Percentiles rank a stretch among this genome's conserved stretches.
These are phyloP conservation scores for Alentia gelatinosa DNA, from an alignment of 2,888 invertebrate genomes.

Conservation along the genomic window DNA sequence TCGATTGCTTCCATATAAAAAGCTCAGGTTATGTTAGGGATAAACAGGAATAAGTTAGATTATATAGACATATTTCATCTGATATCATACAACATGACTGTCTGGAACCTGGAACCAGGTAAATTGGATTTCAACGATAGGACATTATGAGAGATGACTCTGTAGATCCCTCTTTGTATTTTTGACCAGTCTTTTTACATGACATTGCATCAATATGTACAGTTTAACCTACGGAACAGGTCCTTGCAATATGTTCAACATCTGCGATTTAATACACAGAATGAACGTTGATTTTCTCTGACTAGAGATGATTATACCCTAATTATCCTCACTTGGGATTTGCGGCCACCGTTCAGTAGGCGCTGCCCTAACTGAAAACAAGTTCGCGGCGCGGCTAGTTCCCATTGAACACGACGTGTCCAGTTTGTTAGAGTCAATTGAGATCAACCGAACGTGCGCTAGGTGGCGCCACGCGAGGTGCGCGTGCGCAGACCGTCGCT, in stretches of 20 bases:
- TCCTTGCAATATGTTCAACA: background rate
- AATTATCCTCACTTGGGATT: background rate
- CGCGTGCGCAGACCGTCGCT: background rate
- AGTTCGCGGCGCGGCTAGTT: background rate
- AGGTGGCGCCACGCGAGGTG: too few relatives aligned
- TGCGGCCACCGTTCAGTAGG: background rate
- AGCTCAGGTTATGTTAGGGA: background rate
- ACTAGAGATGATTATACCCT: conserved; percentile 17
- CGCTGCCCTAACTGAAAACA: background rate
- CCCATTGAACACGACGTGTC: background rate
- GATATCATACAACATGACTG: conserved; percentile 35
- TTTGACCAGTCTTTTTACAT: background rate
- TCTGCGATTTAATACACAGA: background rate
- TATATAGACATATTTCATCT: background rate
- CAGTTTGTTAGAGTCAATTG: background rate
- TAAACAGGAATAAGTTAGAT: conserved; percentile 35
- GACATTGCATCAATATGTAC: conserved; percentile 35
- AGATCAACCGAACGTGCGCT: conserved; percentile 23
- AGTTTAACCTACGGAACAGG: background rate
- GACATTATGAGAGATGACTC: background rate
- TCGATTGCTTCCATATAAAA: background rate
- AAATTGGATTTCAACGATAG: conserved; percentile 19
- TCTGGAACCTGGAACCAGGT: background rate
- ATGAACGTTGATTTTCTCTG: background rate
- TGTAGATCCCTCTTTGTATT: background rate